phyloP scores from a whole-genome alignment of 2,113 vertebrate genomes.

The Alligator sinensis region DNA sequence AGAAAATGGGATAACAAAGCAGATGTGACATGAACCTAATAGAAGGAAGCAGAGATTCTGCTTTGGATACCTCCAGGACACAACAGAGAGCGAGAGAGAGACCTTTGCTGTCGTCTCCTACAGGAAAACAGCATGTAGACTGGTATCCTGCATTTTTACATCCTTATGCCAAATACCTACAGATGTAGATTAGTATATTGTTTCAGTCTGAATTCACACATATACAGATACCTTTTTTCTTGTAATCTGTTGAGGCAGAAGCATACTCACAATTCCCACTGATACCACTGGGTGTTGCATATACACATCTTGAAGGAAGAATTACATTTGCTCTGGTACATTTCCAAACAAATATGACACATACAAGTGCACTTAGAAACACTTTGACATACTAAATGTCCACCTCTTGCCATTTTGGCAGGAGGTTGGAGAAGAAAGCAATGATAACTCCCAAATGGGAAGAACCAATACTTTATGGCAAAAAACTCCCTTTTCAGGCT shows the following conservation, averaged over 20 bases:
- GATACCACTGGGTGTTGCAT: not conserved
- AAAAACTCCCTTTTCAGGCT: not conserved
- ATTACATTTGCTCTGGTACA: not conserved
- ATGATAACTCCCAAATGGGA: not conserved
- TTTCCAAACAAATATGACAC: not conserved
- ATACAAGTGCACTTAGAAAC: not conserved
- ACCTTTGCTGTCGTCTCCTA: not conserved
- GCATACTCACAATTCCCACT: not conserved
- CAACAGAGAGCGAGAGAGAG: not conserved
- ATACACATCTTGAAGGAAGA: not conserved
- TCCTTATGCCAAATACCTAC: not conserved
- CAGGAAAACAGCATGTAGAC: not conserved
- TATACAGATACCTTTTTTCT: conserved; percentile 9
- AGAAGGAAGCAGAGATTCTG: not conserved
- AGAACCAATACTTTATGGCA: not conserved
- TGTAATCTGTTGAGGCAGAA: not conserved
- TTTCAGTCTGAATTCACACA: not conserved
- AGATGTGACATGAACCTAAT: not conserved
- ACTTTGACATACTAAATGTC: not conserved
- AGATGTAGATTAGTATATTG: conserved; percentile 2
- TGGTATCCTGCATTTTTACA: not conserved
- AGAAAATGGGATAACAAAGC: not conserved
- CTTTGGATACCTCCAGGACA: not conserved
- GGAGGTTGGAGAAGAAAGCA: not conserved
- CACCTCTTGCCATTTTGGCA: not conserved